Percentiles rank a stretch among this genome's conserved stretches.
Evolutionary conservation across 2,797 vertebrate species (phyloP).

Genomic region (Acestrorhynchus altus): DNA sequence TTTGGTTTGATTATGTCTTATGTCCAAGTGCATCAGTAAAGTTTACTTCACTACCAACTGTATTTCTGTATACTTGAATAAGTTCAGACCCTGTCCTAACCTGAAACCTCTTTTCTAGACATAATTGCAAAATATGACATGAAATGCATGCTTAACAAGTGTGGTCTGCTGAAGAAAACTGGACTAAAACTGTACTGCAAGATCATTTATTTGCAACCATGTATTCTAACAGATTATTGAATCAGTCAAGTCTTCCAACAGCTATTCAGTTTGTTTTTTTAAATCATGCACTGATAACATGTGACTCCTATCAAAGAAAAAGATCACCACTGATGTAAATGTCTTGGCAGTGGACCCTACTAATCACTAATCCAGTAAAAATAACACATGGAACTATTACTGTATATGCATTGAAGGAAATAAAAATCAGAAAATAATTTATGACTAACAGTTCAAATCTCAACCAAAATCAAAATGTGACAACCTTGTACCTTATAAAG

Average conservation of each 20-base stretch:
- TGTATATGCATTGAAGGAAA: not conserved
- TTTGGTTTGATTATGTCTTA: not conserved
- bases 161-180: constrained; percentile 14
- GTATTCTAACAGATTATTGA: not conserved
- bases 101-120: too few species aligned
- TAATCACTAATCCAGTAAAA: not conserved
- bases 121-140: not conserved
- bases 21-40: not conserved
- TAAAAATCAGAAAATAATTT: not conserved
- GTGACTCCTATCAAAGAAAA: too few species aligned
- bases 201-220: not conserved
- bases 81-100: too few species aligned
- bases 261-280: too few species aligned
- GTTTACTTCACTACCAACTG: too few species aligned
- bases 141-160: not conserved
- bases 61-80: too few species aligned
- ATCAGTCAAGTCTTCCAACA: not conserved
- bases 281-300: too few species aligned
- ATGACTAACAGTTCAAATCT: not conserved
- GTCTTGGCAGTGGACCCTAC: too few species aligned
- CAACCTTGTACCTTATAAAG: constrained; percentile 12
- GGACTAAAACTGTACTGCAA: not conserved
- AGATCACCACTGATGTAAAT: too few species aligned
- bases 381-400: not conserved
- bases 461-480: constrained; percentile 23